A percentile compares a stretch with the other conserved stretches of the same genome.
These are phyloP conservation scores for Apodemus speciosus DNA, from an alignment of 2,113 vertebrate species.

Conservation along the genomic window DNA sequence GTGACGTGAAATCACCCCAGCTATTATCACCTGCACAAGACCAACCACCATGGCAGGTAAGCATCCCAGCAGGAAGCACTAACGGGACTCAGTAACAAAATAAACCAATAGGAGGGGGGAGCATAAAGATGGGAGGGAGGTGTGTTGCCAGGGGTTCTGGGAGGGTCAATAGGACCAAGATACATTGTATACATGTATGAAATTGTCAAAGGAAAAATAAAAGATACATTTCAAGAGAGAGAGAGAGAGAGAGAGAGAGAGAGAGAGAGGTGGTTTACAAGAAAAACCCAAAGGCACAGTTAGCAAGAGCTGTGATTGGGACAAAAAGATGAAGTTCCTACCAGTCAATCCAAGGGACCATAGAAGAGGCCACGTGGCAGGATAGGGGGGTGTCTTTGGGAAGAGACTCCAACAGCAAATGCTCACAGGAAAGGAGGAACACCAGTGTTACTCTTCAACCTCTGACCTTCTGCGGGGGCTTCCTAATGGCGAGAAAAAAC, in stretches of 20 bases:
- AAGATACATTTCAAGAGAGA: background rate
- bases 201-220: background rate
- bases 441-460: background rate
- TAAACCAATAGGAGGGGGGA: background rate
- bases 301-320: background rate
- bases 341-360: background rate
- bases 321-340: background rate
- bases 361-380: background rate
- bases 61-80: background rate
- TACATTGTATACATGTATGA: background rate
- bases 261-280: background rate
- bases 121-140: background rate
- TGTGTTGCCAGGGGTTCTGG: background rate
- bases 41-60: background rate
- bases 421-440: background rate
- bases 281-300: background rate
- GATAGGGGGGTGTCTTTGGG: background rate
- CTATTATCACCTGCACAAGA: background rate
- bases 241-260: background rate
- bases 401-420: background rate
- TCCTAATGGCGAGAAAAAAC: background rate
- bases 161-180: background rate
- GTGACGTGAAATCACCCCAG: background rate
- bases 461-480: background rate
- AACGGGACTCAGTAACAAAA: background rate